Evolutionary conservation across 2,797 vertebrate genomes (phyloP).

Genomic region (Trachops cirrhosus): DNA sequence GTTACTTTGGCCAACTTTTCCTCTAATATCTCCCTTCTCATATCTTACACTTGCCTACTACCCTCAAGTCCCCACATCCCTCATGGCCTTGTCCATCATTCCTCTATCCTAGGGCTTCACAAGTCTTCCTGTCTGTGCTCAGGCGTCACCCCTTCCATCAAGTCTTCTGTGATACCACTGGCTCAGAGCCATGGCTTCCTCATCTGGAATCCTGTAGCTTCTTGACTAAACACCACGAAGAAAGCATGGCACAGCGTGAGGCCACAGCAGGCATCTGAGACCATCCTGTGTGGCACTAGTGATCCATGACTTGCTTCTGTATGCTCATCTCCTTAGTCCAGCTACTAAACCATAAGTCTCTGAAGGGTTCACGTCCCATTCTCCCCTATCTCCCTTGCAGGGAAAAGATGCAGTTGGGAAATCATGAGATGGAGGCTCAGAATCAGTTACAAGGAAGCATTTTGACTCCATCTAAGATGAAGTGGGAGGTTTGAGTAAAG

Average conservation of each 20-base stretch:
- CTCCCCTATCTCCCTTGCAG: not conserved
- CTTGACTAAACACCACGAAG: not conserved
- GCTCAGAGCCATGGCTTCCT: not conserved
- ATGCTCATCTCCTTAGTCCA: not conserved
- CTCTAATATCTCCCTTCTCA: not conserved
- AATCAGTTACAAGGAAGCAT: not conserved
- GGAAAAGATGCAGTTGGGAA: not conserved
- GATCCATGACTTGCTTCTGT: not conserved
- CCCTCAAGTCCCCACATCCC: not conserved
- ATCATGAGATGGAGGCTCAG: not conserved
- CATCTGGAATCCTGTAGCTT: not conserved
- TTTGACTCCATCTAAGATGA: not conserved
- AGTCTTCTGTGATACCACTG: not conserved
- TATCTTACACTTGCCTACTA: not conserved
- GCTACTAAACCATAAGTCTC: not conserved
- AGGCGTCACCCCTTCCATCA: not conserved
- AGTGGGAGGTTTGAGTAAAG: not conserved
- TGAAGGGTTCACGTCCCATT: no score
- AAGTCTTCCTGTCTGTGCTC: not conserved
- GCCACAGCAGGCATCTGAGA: not conserved
- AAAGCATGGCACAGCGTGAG: rapidly evolving
- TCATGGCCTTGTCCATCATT: rapidly evolving
- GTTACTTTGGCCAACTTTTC: not conserved
- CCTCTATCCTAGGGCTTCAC: not conserved
- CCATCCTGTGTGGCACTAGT: not conserved